Conservation (phyloP, 2,113 vertebrate species). For the Arizona elegans region DNA sequence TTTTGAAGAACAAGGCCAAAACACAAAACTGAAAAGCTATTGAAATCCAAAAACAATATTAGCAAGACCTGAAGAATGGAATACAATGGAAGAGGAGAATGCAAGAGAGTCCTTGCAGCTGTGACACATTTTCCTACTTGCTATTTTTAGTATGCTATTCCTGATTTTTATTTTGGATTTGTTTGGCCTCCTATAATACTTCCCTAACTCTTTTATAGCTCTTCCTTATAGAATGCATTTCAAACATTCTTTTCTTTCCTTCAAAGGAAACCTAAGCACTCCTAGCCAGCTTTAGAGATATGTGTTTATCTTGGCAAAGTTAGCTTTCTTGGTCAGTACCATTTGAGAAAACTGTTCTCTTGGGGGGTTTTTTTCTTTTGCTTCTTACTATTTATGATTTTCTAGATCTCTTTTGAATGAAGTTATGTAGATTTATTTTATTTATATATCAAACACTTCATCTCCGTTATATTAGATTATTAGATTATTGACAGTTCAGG, state of each 20-base stretch:
- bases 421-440: neutral
- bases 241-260: conserved; percentile 40
- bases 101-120: conserved; percentile 62
- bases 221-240: conserved; percentile 64
- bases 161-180: conserved; percentile 77
- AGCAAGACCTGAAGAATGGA: conserved; percentile 65
- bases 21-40: conserved; percentile 69
- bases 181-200: conserved; percentile 75
- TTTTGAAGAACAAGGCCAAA: conserved; percentile 68
- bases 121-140: conserved; percentile 68
- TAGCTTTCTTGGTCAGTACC: conserved; percentile 63
- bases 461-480: neutral
- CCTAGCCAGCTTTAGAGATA: conserved; percentile 62
- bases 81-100: conserved; percentile 69
- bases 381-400: conserved; percentile 56
- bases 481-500: neutral
- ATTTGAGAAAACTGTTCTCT: conserved; percentile 56
- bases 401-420: neutral
- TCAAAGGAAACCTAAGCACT: conserved; percentile 67
- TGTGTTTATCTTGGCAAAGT: conserved; percentile 62
- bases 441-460: neutral
- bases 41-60: conserved; percentile 76
- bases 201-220: conserved; percentile 69
- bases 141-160: conserved; percentile 83
- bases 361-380: neutral